Evolutionary conservation across 53 echinoderm and acorn worm species (phyloP).

Genomic region (Holothuria scabra): DNA sequence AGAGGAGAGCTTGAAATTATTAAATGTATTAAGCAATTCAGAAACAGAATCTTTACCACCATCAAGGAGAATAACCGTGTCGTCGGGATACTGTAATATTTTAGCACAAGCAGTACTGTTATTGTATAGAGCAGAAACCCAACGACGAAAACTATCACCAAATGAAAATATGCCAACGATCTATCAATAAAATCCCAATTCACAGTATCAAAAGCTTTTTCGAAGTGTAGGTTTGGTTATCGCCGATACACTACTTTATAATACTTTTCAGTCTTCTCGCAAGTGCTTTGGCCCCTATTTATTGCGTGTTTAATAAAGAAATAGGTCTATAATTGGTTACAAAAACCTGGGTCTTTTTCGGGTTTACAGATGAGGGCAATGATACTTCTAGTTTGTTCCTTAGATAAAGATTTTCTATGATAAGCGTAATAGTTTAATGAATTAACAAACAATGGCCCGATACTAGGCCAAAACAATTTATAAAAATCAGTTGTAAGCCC

Average conservation of each 20-base stretch:
- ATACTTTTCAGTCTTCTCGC: constrained; percentile 56
- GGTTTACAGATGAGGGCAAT: constrained; percentile 60
- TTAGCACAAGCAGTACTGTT: constrained; percentile 30
- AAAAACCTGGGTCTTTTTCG: too few relatives aligned
- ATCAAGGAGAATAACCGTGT: too few relatives aligned
- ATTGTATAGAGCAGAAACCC: constrained; percentile 26
- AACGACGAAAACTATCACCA: constrained; percentile 59
- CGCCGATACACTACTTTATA: constrained; percentile 42
- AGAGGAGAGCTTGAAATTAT: too few relatives aligned
- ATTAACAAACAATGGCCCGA: constrained; percentile 42
- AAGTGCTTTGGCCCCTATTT: constrained; percentile 58
- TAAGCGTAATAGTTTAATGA: constrained; percentile 63
- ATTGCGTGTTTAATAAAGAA: constrained; percentile 57
- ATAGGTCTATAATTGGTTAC: constrained; percentile 61
- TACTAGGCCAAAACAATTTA: constrained; percentile 55
- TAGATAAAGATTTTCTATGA: constrained; percentile 42
- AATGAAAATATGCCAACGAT: too few relatives aligned
- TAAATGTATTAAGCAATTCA: too few relatives aligned
- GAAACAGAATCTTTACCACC: too few relatives aligned
- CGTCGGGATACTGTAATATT: too few relatives aligned
- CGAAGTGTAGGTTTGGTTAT: constrained; percentile 66
- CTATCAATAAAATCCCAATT: too few relatives aligned
- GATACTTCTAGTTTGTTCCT: constrained; percentile 55
- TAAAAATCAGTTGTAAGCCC: constrained; percentile 67
- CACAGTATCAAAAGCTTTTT: too few relatives aligned